Conservation (phyloP, 2,113 vertebrate genomes). For the Sarotherodon lohbergeri region DNA sequence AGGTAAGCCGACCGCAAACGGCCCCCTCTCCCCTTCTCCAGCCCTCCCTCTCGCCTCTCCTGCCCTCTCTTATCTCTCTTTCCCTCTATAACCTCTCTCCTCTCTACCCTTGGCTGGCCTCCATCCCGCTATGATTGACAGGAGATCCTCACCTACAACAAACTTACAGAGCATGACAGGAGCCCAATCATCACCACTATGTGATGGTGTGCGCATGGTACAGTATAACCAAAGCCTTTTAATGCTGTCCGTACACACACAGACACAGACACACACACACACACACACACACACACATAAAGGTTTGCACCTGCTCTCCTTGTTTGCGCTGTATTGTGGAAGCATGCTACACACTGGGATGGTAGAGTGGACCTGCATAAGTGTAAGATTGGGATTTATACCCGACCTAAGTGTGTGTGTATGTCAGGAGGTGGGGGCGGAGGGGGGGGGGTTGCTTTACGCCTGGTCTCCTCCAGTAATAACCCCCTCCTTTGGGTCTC, state of each 20-base stretch:
- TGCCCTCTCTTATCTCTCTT: not conserved
- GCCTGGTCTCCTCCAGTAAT: slow-evolving; percentile 87
- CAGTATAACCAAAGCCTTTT: slow-evolving; percentile 24
- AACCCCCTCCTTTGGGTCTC: slow-evolving; percentile 80
- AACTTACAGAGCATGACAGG: slow-evolving; percentile 71
- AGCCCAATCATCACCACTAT: slow-evolving; percentile 61
- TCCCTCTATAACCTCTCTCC: slow-evolving; percentile 36
- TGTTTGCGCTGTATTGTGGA: not conserved
- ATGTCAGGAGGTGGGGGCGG: not conserved
- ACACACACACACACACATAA: not conserved
- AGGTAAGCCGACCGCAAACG: slow-evolving; percentile 77
- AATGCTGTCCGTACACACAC: not conserved
- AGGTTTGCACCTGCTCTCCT: slow-evolving; percentile 39
- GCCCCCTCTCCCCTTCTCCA: not conserved
- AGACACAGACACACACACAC: not conserved
- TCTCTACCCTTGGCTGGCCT: slow-evolving; percentile 52
- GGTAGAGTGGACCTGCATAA: slow-evolving; percentile 55
- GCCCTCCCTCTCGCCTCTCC: not conserved
- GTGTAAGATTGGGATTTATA: slow-evolving; percentile 53
- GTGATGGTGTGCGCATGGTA: slow-evolving; percentile 38
- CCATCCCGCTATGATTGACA: slow-evolving; percentile 65
- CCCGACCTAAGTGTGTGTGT: slow-evolving; percentile 33
- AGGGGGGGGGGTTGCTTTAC: slow-evolving; percentile 68
- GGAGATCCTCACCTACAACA: slow-evolving; percentile 68
- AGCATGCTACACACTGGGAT: slow-evolving; percentile 21